Percentiles rank a stretch among this genome's conserved stretches.
These are phyloP conservation scores for Antechinus flavipes DNA, from an alignment of 2,113 vertebrate genomes.

Conservation along the genomic window DNA sequence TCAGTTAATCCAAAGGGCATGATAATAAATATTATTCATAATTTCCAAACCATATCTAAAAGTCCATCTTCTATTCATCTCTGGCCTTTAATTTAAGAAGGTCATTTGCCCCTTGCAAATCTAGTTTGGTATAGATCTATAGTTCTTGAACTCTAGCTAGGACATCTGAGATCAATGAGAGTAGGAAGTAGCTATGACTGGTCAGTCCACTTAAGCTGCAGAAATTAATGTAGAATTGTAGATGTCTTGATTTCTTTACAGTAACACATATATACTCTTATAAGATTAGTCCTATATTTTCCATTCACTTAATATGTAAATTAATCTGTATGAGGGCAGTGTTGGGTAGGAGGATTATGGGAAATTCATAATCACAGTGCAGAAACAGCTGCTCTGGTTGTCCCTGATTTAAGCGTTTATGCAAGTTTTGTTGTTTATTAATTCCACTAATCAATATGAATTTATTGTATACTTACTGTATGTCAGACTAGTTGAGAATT, in stretches of 20 bases:
- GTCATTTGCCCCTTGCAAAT: neutral
- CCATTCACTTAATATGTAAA: neutral
- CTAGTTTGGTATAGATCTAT: neutral
- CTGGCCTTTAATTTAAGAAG: neutral
- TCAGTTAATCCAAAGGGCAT: neutral
- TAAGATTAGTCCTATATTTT: neutral
- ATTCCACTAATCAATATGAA: too few relatives aligned
- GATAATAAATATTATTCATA: neutral
- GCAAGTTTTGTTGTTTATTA: too few relatives aligned
- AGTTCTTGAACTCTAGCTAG: neutral
- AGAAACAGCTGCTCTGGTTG: too few relatives aligned
- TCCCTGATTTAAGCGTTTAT: too few relatives aligned
- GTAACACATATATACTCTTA: neutral
- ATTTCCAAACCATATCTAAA: neutral
- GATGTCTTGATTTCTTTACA: neutral
- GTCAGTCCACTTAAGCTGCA: neutral
- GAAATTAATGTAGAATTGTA: neutral
- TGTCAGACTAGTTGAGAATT: too few relatives aligned
- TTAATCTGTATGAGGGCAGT: neutral
- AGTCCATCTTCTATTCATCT: neutral
- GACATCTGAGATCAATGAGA: neutral
- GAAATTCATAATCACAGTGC: too few relatives aligned
- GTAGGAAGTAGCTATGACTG: neutral
- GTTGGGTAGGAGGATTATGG: too few relatives aligned
- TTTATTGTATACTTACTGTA: too few relatives aligned